A percentile compares a stretch with the other conserved stretches of the same genome.
Evolutionary conservation across 2,113 vertebrate genomes (phyloP).

Genomic region (Bothrops jararaca): DNA sequence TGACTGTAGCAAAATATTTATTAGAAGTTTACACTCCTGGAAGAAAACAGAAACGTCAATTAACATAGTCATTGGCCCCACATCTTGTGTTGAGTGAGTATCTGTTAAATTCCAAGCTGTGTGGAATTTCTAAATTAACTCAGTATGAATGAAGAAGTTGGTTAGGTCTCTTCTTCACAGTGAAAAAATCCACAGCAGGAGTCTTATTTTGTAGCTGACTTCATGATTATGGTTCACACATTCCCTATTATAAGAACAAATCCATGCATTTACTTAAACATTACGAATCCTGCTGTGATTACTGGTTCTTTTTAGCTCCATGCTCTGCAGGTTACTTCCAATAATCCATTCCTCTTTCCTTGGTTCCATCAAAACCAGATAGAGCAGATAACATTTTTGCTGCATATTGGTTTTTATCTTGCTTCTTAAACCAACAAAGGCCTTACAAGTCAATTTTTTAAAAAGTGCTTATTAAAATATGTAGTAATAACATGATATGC

Average conservation of each 20-base stretch:
- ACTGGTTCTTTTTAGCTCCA: background rate
- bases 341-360: background rate
- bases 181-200: background rate
- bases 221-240: background rate
- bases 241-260: background rate
- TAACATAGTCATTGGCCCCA: background rate
- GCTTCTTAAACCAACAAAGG: background rate
- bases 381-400: background rate
- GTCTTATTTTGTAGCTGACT: background rate
- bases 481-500: background rate
- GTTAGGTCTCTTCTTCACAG: background rate
- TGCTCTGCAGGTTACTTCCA: slow-evolving; percentile 10
- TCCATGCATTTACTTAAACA: slow-evolving; percentile 7
- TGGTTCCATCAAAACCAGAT: slow-evolving; percentile 22
- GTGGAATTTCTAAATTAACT: background rate
- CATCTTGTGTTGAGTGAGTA: background rate
- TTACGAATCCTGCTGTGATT: background rate
- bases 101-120: background rate
- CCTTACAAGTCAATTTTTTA: background rate
- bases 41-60: background rate
- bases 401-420: slow-evolving; percentile 7
- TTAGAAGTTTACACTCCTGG: background rate
- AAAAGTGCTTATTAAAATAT: background rate
- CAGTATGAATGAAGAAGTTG: background rate
- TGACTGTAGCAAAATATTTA: background rate